phyloP scores from a whole-genome alignment of 2,113 vertebrate species.

The Rallus limicola region DNA sequence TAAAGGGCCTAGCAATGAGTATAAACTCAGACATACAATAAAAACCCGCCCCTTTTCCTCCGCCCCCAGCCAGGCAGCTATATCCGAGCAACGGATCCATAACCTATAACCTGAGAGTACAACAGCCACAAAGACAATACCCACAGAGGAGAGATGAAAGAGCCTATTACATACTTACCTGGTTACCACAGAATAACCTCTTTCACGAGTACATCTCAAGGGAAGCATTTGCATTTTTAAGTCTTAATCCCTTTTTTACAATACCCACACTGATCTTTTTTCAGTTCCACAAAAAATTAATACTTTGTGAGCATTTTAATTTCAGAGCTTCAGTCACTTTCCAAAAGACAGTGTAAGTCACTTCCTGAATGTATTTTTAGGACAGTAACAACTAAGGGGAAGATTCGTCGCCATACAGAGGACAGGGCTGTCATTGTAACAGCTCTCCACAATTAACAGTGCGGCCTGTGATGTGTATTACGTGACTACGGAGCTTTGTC shows the following conservation, averaged over 20 bases:
- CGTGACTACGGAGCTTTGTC: fast-evolving
- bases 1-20: neutral
- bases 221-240: neutral
- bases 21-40: neutral
- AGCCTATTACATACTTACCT: neutral
- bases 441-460: neutral
- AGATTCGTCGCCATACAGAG: neutral
- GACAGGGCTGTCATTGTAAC: neutral
- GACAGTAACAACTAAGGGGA: neutral
- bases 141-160: neutral
- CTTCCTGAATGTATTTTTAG: neutral
- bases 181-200: neutral
- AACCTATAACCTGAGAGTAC: neutral
- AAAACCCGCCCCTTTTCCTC: neutral
- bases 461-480: neutral
- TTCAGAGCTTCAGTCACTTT: neutral
- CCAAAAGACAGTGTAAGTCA: neutral
- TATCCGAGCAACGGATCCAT: neutral
- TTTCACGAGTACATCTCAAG: neutral
- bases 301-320: neutral
- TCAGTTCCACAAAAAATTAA: neutral
- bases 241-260: neutral
- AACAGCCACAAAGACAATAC: neutral
- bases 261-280: neutral
- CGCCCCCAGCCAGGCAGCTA: neutral